phyloP scores from a whole-genome alignment of 2,888 invertebrate genomes.

The Drosophila nigritarsus region DNA sequence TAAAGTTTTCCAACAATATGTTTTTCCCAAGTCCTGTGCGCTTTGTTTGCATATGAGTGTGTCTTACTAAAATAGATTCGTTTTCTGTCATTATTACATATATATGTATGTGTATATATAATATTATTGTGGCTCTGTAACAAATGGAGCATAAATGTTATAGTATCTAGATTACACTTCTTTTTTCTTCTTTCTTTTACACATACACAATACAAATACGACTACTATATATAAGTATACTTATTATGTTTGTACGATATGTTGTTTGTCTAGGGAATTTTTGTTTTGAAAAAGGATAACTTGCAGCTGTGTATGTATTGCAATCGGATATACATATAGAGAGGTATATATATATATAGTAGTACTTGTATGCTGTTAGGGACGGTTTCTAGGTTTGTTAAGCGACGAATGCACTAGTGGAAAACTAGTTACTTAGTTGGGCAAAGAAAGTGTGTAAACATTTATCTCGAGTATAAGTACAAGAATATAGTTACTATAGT shows the following conservation, averaged over 20 bases:
- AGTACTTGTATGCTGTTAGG: conserved; percentile 64
- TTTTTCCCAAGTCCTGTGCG: conserved; percentile 70
- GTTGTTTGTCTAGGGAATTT: conserved; percentile 81
- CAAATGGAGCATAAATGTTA: conserved; percentile 37
- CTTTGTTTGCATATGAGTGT: conserved; percentile 50
- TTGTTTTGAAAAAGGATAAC: conserved; percentile 40
- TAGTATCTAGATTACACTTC: conserved; percentile 25
- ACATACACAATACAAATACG: conserved; percentile 49
- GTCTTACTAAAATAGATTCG: conserved; percentile 69
- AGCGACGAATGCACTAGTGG: conserved; percentile 77
- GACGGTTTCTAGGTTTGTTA: conserved; percentile 79
- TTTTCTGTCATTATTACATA: conserved; percentile 36
- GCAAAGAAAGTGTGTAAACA: conserved; percentile 64
- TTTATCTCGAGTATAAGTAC: conserved; percentile 60
- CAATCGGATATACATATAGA: conserved; percentile 37
- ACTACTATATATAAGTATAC: conserved; percentile 42
- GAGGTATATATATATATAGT: not conserved
- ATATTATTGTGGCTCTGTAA: conserved; percentile 50
- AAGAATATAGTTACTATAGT: conserved; percentile 66
- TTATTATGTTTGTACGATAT: conserved; percentile 83
- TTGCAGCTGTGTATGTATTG: conserved; percentile 39
- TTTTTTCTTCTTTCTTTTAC: not conserved
- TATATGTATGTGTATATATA: conserved; percentile 46
- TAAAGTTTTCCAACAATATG: conserved; percentile 71
- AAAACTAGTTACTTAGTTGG: conserved; percentile 58